Conservation (phyloP, 2,797 vertebrate genomes). For the Neostethus bicornis region DNA sequence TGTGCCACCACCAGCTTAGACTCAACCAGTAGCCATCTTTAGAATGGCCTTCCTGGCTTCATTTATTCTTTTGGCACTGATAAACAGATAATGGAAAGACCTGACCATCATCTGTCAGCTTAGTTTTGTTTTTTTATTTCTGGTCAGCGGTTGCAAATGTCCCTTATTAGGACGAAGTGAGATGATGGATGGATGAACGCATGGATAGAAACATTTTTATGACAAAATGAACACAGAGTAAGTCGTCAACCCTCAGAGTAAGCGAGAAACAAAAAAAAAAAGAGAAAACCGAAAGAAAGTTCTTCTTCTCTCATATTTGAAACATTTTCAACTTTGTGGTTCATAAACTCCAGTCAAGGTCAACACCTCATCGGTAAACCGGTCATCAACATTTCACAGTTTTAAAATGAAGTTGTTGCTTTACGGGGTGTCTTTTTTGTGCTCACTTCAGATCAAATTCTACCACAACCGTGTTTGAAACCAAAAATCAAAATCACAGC, state of each 20-base stretch:
- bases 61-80: too few relatives aligned
- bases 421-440: background rate
- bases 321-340: background rate
- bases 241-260: too few relatives aligned
- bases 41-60: too few relatives aligned
- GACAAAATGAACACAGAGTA: too few relatives aligned
- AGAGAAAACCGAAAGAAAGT: background rate
- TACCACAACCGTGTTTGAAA: slow-evolving; percentile 1
- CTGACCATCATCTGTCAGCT: too few relatives aligned
- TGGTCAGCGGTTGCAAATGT: too few relatives aligned
- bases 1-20: too few relatives aligned
- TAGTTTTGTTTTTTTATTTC: too few relatives aligned
- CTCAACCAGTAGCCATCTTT: too few relatives aligned
- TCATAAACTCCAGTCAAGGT: slow-evolving; percentile 2
- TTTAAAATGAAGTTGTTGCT: slow-evolving; percentile 4
- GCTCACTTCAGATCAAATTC: background rate
- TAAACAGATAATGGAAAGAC: too few relatives aligned
- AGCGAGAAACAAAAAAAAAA: background rate
- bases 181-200: slow-evolving; percentile 2
- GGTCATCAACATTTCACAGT: background rate
- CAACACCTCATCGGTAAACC: slow-evolving; percentile 10
- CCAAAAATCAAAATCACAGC: background rate
- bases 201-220: slow-evolving; percentile 7
- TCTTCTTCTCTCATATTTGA: background rate
- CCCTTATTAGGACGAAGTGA: too few relatives aligned